Evolutionary conservation across 2,113 vertebrate genomes (phyloP).

Genomic region (Myotis davidii): DNA sequence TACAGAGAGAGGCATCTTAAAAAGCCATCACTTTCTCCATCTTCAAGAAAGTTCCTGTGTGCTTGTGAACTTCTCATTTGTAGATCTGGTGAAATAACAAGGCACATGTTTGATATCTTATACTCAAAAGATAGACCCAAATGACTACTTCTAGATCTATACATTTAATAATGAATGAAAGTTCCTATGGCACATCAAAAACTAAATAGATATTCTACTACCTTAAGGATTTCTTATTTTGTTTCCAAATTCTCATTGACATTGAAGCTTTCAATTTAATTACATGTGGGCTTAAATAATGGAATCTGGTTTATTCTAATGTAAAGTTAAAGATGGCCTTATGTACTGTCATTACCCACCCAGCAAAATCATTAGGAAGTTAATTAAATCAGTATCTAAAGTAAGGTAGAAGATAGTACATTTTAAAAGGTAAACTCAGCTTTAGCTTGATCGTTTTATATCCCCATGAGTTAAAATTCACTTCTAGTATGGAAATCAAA

Average conservation of each 20-base stretch:
- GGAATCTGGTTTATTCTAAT: constrained; percentile 20
- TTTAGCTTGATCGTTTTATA: constrained; percentile 34
- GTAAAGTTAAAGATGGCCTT: background rate
- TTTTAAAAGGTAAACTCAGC: constrained; percentile 16
- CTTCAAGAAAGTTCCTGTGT: constrained; percentile 79
- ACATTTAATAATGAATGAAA: background rate
- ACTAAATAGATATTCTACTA: constrained; percentile 19
- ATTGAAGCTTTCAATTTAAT: constrained; percentile 36
- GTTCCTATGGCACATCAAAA: constrained; percentile 32
- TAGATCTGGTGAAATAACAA: constrained; percentile 79
- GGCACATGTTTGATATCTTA: background rate
- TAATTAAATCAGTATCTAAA: constrained; percentile 48
- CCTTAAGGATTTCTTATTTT: constrained; percentile 12
- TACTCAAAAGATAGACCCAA: background rate
- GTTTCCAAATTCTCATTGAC: constrained; percentile 44
- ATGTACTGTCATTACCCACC: background rate
- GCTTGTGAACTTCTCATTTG: constrained; percentile 72
- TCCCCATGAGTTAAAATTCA: constrained; percentile 46
- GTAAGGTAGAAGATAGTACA: background rate
- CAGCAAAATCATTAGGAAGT: constrained; percentile 15
- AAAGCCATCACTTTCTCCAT: constrained; percentile 88
- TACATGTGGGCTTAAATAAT: background rate
- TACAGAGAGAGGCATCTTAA: constrained; percentile 93
- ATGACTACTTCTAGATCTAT: background rate
- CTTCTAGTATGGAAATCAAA: constrained; percentile 22